Evolutionary conservation across 2,113 vertebrate species (phyloP).

Genomic region (Elanoides forficatus): DNA sequence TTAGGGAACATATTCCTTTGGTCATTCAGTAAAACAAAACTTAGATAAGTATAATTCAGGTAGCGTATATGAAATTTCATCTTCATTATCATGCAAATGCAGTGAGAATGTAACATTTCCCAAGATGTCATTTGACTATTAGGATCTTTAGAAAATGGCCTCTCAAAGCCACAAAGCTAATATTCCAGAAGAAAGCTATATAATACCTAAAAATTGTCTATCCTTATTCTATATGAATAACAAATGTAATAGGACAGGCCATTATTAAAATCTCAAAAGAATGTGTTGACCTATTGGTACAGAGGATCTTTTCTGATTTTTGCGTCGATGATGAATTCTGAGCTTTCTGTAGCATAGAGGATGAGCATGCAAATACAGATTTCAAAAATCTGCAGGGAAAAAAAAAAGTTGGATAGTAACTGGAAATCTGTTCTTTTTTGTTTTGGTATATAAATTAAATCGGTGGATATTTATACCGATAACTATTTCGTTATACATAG

Average conservation of each 20-base stretch:
- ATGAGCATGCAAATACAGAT: constrained; percentile 19
- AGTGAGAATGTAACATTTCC: constrained; percentile 56
- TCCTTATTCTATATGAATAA: constrained; percentile 57
- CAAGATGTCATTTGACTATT: constrained; percentile 68
- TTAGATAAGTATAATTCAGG: constrained; percentile 59
- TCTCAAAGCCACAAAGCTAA: constrained; percentile 67
- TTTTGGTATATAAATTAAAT: not conserved
- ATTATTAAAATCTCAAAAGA: constrained; percentile 52
- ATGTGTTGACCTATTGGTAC: constrained; percentile 53
- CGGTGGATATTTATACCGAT: not conserved
- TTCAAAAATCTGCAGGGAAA: constrained; percentile 27
- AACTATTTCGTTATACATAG: not conserved
- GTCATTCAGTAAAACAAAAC: constrained; percentile 61
- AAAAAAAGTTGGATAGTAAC: not conserved
- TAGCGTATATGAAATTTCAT: constrained; percentile 52
- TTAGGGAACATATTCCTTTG: constrained; percentile 46
- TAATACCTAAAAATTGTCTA: constrained; percentile 61
- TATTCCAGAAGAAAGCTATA: constrained; percentile 58
- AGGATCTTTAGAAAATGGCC: constrained; percentile 66
- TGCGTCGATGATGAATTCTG: constrained; percentile 13
- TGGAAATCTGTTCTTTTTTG: not conserved
- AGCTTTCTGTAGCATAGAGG: not conserved
- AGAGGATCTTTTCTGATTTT: constrained; percentile 37
- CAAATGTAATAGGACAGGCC: constrained; percentile 53
- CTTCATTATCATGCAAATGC: constrained; percentile 67